Evolutionary conservation across 2,888 invertebrate species (phyloP).

Genomic region (Corythucha ciliata): DNA sequence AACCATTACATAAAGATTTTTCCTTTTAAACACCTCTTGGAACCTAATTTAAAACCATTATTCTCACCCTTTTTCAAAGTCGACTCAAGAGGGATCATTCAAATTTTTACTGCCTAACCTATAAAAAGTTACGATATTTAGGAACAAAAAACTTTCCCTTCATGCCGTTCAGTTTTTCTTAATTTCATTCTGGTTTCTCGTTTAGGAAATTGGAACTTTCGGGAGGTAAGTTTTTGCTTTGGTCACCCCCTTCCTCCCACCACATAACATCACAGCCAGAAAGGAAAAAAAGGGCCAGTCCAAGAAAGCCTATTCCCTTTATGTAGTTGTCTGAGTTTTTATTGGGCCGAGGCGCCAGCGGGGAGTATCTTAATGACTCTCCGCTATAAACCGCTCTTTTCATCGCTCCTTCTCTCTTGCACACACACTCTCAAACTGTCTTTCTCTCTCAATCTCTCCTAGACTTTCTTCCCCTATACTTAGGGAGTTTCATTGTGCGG

Average conservation of each 20-base stretch:
- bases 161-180: neutral
- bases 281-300: too few relatives aligned
- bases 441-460: neutral
- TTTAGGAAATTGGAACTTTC: neutral
- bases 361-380: conserved; percentile 22
- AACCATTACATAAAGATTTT: too few relatives aligned
- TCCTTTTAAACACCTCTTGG: too few relatives aligned
- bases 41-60: too few relatives aligned
- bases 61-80: too few relatives aligned
- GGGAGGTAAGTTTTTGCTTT: neutral
- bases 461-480: neutral
- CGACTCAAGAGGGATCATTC: too few relatives aligned
- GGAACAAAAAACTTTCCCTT: neutral
- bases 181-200: neutral
- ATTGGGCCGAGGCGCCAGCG: conserved; percentile 19
- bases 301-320: conserved; percentile 19
- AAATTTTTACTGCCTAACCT: too few relatives aligned
- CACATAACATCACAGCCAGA: neutral
- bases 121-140: neutral
- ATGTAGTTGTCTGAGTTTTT: conserved; percentile 19
- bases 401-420: neutral
- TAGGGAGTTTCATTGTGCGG: neutral
- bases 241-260: neutral
- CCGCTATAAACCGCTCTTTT: conserved; percentile 1
- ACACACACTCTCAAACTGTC: conserved; percentile 17